Evolutionary conservation across 2,888 invertebrate species (phyloP).

Genomic region (Leptinotarsa peninsularis): DNA sequence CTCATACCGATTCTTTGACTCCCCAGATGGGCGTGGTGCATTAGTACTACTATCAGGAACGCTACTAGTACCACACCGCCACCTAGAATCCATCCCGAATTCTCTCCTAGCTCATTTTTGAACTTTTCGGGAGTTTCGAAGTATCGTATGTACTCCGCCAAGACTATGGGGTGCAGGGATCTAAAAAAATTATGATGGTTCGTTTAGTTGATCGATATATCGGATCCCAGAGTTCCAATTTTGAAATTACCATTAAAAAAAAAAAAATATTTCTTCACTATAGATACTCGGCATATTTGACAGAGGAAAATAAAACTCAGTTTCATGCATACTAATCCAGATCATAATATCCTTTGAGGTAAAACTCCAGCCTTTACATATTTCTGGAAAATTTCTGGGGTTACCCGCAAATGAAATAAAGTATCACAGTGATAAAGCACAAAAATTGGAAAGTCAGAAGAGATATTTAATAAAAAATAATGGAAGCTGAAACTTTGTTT

Average conservation of each 20-base stretch:
- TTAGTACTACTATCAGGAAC: slow-evolving; percentile 71
- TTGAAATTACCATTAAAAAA: background rate
- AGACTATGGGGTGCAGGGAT: slow-evolving; percentile 69
- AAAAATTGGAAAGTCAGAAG: too few relatives aligned
- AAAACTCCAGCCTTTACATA: too few relatives aligned
- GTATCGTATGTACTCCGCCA: slow-evolving; percentile 75
- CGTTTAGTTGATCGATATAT: background rate
- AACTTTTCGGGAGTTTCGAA: slow-evolving; percentile 55
- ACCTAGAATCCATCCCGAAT: slow-evolving; percentile 75
- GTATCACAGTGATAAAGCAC: too few relatives aligned
- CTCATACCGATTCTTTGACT: slow-evolving; percentile 80
- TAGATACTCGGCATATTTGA: too few relatives aligned
- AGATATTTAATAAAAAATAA: too few relatives aligned
- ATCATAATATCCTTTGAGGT: too few relatives aligned
- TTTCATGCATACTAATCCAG: too few relatives aligned
- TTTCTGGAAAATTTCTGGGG: too few relatives aligned
- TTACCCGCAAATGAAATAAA: too few relatives aligned
- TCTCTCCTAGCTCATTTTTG: slow-evolving; percentile 20
- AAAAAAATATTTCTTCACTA: too few relatives aligned
- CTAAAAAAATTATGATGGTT: slow-evolving; percentile 15
- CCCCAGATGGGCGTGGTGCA: slow-evolving; percentile 74
- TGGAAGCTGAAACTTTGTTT: too few relatives aligned
- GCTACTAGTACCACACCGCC: slow-evolving; percentile 72
- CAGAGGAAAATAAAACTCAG: too few relatives aligned
- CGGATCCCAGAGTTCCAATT: background rate